Base-by-base conservation (phyloP, 2,797 vertebrate species). In the Sebastes taczanowskii region DNA sequence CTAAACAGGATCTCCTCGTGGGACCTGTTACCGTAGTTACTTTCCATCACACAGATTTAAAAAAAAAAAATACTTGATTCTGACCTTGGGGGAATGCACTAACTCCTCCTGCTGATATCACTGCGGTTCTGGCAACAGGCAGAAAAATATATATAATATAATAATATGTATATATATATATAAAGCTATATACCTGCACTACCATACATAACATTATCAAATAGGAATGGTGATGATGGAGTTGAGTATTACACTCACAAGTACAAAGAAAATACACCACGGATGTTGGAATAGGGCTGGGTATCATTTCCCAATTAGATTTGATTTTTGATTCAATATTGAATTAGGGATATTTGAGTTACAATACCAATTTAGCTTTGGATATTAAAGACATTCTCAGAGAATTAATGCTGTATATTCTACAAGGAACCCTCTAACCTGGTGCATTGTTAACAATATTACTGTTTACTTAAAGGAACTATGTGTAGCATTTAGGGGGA, bases 11-110 rank as follows among this genome's bases (percentile, higher is more conserved):
- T 78, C 53, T 63, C 74, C 92, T 91, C 92, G 10, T 49, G 91
- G 89, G 95, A 90, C 68, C 59, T 60, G 94, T 96, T 95, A 86
- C 95, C 94, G 80, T 95, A 89, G 95, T 87, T 91, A 90, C 92
- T 95, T 95, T 95, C 94, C 95, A 95, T 93, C 90, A 93, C 94
- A 89, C 75, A 77, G 59, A 85, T 78, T 56, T 35, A 81, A 25
- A 25, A 65, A 56, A 63, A 46, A 27, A 2, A 14, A 34, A 34
- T 81, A 25, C 42, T 74, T 73, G 18, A 80, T 88, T 69, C 78
- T 83, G 79, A 86, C 93, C 91, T 80, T 65, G 46, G 87, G 92
- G 94, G 86, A 90, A 87, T 78, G 77, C 52, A 71, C 32, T 77
- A 60, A 71, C 61, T 79, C 80, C 74, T 90, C 74, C 68, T 81